Evolutionary conservation across 2,797 vertebrate species (phyloP).

Genomic region (Sebastes oblongus): DNA sequence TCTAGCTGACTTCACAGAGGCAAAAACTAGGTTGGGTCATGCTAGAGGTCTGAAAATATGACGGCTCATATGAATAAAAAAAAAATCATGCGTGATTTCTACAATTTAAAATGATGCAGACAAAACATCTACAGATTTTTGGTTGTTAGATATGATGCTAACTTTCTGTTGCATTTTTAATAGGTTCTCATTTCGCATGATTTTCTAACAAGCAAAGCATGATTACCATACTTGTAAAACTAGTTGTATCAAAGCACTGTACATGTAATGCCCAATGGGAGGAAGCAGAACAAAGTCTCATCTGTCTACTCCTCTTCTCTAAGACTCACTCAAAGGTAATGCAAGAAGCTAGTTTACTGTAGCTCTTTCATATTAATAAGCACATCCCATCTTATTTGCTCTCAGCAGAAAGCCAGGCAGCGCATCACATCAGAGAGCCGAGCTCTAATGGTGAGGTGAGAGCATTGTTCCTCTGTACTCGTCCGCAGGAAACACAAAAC

Average conservation of each 20-base stretch:
- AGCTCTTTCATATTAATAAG: conserved; percentile 80
- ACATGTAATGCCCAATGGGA: conserved; percentile 70
- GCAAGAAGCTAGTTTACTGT: conserved; percentile 75
- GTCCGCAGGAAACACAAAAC: conserved; percentile 87
- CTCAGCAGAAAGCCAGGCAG: conserved; percentile 72
- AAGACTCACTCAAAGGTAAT: conserved; percentile 74
- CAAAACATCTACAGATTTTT: conserved; percentile 27
- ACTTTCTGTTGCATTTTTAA: conserved; percentile 62
- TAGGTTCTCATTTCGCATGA: conserved; percentile 56
- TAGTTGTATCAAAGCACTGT: conserved; percentile 68
- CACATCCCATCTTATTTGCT: conserved; percentile 78
- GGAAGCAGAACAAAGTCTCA: conserved; percentile 72
- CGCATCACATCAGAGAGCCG: conserved; percentile 72
- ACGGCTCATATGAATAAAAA: conserved; percentile 47
- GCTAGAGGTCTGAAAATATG: conserved; percentile 73
- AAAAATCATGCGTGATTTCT: conserved; percentile 50
- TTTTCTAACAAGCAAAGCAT: conserved; percentile 67
- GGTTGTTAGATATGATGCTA: conserved; percentile 4
- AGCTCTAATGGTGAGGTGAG: conserved; percentile 77
- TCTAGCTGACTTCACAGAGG: conserved; percentile 79
- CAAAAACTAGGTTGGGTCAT: conserved; percentile 80
- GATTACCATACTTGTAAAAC: conserved; percentile 74
- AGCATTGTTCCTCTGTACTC: conserved; percentile 85
- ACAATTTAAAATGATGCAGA: conserved; percentile 36
- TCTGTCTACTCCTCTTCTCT: conserved; percentile 63